Evolutionary conservation across 2,797 vertebrate genomes (phyloP), one percentile per base, ranked within the genome.

Genomic region (Paratrypauchen microcephalus): DNA sequence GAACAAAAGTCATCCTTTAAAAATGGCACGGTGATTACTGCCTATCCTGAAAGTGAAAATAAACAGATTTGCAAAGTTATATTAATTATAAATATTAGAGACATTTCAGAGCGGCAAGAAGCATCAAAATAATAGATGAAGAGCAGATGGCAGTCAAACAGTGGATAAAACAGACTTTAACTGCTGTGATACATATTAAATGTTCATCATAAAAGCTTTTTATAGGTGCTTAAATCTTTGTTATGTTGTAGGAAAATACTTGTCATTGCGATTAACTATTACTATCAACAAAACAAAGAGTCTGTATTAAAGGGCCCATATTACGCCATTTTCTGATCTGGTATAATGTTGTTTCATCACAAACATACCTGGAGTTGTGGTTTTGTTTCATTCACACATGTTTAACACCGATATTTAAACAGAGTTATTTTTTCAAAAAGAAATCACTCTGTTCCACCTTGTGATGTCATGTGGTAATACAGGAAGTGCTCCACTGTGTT

Each of bases 111-210:
- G 16, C 56, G 3, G 5, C 15, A 30, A 28, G 16, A 16, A 30
- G 26, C 57, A 32, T 59, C 16, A 16, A 19, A 32, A 59, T 59
- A 32, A 32, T 18, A 8, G 18, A 1, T 32, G 19, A 59, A 32
- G 28, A 59, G 26, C 57, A 59, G 57, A 32, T 32, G 57, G 57
- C 57, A 32, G 57, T 32, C 13, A 59, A 26, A 57, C 23, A 24
- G 3, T 3, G 13, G 28, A 57, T 57, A 28, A 62, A 82, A 55
- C 52, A 23, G 7, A 21, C 52, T 55, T 55, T 55, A 55, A 23
- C 52, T 4, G n/a, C 52, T 23, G 52, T 11, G 52, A 55, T 55
- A 7, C 52, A 12, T 19, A 55, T 23, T 21, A 11, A 23, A 52
- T 19, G 21, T 23, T 11, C 23, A 12, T 12, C 52, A 55, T 55